Evolutionary conservation across 2,888 invertebrate genomes (phyloP), one percentile per base, ranked within the genome.

Genomic region (Plutella xylostella): DNA sequence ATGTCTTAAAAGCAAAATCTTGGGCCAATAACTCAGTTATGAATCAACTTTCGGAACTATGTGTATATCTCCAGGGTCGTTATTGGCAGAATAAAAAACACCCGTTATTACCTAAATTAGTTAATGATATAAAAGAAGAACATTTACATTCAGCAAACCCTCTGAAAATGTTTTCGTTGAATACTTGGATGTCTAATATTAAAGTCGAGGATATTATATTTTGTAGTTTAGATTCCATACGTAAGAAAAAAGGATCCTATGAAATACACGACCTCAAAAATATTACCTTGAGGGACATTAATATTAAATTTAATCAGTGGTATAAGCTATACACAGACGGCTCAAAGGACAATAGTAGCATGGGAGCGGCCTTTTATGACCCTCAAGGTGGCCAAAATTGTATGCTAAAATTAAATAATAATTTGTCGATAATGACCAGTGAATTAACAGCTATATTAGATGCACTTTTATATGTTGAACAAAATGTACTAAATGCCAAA

Each of bases 41-140:
- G 6, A 7, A 14, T 20, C 22, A 25, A 9, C 19, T 47, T 6
- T 17, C 17, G 4, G 11, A 18, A 15, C 14, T 35, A 14, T 18
- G 15, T 19, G 2, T 30, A 42, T 25, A 17, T 48, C 20, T 39
- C 3, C 37, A 45, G 31, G 20, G 43, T 11, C 12, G 7, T 12
- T 50, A 46, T 19, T 54, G 49, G 52, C 34, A n/a, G 30, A 45
- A 39, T 3, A 52, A 47, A 35, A 55, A 42, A 4, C 20, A 37
- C 35, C 53, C 51, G 2, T 15, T 51, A 14, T 20, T 54, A 17
- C 17, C 15, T 7, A 34, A 11, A 15, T 12, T 34, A n/a, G n/a
- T n/a, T 14, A 15, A n/a, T 7, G 7, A n/a, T 7, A 11, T 15
- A 11, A 34, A 34, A 34, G 33, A 34, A 15, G 11, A n/a, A n/a